A percentile compares a stretch with the other conserved stretches of the same genome.
These are phyloP conservation scores for Acropora yongei DNA, from an alignment of 64 coral and sea anemone genomes.

Conservation along the genomic window DNA sequence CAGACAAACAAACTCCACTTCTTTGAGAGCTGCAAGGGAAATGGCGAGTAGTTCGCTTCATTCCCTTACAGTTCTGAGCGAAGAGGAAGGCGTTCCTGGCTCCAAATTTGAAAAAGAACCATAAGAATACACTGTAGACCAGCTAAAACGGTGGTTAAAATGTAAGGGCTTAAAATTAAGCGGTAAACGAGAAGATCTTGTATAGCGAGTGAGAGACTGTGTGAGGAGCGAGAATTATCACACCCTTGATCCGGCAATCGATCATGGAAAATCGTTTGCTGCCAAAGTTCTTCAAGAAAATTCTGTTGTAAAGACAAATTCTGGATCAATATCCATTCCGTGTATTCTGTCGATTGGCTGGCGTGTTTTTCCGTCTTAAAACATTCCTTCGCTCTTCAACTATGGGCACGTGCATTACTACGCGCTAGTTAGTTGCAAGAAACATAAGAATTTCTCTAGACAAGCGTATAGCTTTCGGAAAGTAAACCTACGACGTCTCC, in stretches of 20 bases:
- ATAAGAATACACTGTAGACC: conserved; percentile 21
- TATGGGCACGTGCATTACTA: too few relatives aligned
- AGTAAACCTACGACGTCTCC: too few relatives aligned
- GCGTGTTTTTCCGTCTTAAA: too few relatives aligned
- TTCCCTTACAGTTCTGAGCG: conserved; percentile 20
- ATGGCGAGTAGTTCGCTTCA: conserved; percentile 18
- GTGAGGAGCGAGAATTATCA: conserved; percentile 15
- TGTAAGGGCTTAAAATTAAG: conserved; percentile 40
- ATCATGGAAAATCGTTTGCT: conserved; percentile 35
- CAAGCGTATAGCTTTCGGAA: too few relatives aligned
- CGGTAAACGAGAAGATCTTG: conserved; percentile 43
- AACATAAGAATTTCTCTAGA: too few relatives aligned
- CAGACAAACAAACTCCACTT: conserved; percentile 20
- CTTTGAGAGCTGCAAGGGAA: conserved; percentile 7
- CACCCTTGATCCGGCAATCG: conserved; percentile 15
- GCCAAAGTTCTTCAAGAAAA: conserved; percentile 26
- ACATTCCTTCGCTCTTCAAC: too few relatives aligned
- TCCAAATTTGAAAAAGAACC: conserved; percentile 33
- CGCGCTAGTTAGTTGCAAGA: too few relatives aligned
- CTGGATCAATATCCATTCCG: conserved; percentile 5
- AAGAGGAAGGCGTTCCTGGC: conserved; percentile 45
- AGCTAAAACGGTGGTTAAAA: conserved; percentile 52
- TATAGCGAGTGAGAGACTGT: conserved; percentile 27
- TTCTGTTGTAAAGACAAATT: neutral
- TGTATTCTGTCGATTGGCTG: too few relatives aligned